Base-by-base conservation (phyloP, 2,113 vertebrate species). In the Bubo scandiacus region DNA sequence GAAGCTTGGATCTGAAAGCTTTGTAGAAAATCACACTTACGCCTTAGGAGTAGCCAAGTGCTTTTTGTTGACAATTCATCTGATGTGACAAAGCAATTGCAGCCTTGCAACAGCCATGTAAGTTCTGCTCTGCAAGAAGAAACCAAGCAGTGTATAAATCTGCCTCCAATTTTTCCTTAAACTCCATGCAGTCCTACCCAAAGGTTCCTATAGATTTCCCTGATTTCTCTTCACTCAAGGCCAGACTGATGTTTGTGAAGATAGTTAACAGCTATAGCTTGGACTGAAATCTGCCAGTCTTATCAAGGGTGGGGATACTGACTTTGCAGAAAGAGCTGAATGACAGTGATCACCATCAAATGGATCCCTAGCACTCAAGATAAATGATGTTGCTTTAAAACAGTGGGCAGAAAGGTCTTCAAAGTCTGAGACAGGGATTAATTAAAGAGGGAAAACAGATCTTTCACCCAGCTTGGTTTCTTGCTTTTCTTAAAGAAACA, bases 391-490 rank as follows among this genome's bases (percentile, higher is more conserved):
- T 88, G 27, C 91, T 91, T 85, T 82, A 88, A 94, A 92, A 88
- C 66, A 92, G 58, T 96, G 83, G 80, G 77, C 68, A 82, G 59
- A 72, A 90, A 96, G 86, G 81, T 86, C 92, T 94, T 96, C 63
- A 72, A 83, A 90, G 81, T 83, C 88, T 94, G 87, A 96, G 88
- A 91, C 90, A 68, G 92, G 92, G 96, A 97, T 67, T 95, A 91
- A 92, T 91, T 86, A 80, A 93, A 97, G 96, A 94, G 38, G 20
- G 61, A 96, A 97, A 97, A 93, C 74, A 96, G 90, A 92, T 94
- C 62, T 74, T 94, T 59, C 38, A 38, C 52, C 22, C 51, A 68
- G 63, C 59, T 83, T 88, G 59, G 38, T 42, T 92, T 88, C 89
- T 95, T 91, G 84, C 57, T 90, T 94, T 91, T 96, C 85, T 91